Conservation (phyloP, 2,113 vertebrate species). For the Corythornis madagascariensis region DNA sequence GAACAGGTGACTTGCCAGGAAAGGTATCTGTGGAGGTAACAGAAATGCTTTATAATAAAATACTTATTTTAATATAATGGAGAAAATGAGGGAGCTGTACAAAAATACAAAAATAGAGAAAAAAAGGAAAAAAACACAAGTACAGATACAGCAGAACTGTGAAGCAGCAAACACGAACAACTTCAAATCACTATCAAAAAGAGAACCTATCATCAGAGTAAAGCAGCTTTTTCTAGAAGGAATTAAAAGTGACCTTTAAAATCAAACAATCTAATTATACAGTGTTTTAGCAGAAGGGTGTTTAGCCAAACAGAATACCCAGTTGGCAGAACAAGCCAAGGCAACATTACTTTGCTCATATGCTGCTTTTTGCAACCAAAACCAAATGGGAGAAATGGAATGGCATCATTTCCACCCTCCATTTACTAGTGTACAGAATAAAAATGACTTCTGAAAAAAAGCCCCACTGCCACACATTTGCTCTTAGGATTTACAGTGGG, state of each 20-base stretch:
- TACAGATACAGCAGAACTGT: neutral
- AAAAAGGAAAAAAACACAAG: neutral
- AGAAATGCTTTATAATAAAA: neutral
- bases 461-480: neutral
- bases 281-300: neutral
- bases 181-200: neutral
- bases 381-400: neutral
- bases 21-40: neutral
- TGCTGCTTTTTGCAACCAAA: neutral
- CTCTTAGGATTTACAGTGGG: neutral
- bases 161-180: neutral
- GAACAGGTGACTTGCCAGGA: neutral
- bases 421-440: neutral
- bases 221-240: neutral
- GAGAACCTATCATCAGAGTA: neutral
- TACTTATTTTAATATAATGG: neutral
- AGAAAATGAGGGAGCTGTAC: neutral
- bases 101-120: neutral
- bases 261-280: neutral
- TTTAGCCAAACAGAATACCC: neutral
- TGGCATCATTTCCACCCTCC: neutral
- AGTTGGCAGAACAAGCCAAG: neutral
- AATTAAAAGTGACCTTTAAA: neutral
- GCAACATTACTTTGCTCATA: neutral
- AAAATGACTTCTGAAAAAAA: neutral